Conservation (phyloP, 92 coral and sea anemone species). For the Blastomussa wellsi region DNA sequence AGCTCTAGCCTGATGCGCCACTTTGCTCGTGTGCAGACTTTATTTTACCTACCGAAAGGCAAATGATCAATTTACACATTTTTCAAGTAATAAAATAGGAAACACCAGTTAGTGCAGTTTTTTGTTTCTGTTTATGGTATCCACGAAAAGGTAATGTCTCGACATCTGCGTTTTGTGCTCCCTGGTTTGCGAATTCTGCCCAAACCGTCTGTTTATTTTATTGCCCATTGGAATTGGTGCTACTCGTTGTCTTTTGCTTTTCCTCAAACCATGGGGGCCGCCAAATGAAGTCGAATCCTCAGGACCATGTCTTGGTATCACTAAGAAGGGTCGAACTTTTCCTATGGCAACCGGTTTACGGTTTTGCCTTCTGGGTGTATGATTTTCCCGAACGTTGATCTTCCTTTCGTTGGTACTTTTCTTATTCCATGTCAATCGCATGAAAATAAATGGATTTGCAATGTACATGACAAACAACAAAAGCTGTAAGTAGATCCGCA, state of each 20-base stretch:
- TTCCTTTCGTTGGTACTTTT: background rate
- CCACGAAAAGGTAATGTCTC: no score
- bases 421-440: background rate
- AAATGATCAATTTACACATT: background rate
- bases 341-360: no score
- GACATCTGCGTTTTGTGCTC: background rate
- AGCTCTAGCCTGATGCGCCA: no score
- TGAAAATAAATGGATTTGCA: constrained; percentile 12
- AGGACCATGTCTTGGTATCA: background rate
- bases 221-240: background rate
- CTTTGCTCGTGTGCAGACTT: no score
- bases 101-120: background rate
- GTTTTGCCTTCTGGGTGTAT: background rate
- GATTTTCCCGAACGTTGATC: background rate
- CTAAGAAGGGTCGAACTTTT: background rate
- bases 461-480: constrained; percentile 1
- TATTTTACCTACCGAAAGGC: no score
- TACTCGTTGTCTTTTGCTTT: constrained; percentile 5
- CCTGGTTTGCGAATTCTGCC: background rate
- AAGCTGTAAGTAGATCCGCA: constrained; percentile 8
- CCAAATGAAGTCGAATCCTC: background rate
- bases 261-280: background rate
- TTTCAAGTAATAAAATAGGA: background rate
- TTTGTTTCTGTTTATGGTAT: background rate
- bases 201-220: background rate